Percentiles rank a stretch among this genome's conserved stretches.
These are phyloP conservation scores for Hemiscyllium ocellatum DNA, from an alignment of 2,113 vertebrate genomes.

Conservation along the genomic window DNA sequence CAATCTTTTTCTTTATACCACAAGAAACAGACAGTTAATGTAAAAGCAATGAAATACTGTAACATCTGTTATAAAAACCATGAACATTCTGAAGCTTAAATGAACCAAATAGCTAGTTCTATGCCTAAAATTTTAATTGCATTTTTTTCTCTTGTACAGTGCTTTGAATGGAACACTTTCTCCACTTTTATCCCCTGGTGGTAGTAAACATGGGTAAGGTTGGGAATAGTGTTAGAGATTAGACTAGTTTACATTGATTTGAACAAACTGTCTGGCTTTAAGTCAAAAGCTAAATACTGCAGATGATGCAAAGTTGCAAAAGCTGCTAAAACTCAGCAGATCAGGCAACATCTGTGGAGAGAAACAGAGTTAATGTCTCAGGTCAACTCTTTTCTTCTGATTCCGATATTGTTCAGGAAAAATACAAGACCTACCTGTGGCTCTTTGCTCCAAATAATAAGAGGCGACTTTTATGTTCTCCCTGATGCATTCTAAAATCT, in stretches of 20 bases:
- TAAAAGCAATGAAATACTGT: constrained; percentile 27
- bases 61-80: constrained; percentile 32
- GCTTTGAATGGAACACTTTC: constrained; percentile 23
- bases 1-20: constrained; percentile 28
- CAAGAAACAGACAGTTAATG: constrained; percentile 17
- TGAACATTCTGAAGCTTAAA: constrained; percentile 25
- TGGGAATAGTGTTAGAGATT: constrained; percentile 20
- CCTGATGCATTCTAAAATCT: neutral
- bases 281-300: no score
- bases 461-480: neutral
- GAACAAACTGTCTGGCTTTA: neutral
- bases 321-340: no score
- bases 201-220: neutral
- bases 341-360: no score
- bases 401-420: neutral
- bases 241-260: constrained; percentile 23
- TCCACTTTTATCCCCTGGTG: constrained; percentile 21
- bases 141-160: constrained; percentile 1
- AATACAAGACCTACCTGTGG: neutral
- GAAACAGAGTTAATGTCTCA: no score
- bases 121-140: constrained; percentile 34
- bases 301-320: no score
- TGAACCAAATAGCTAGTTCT: constrained; percentile 27
- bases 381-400: neutral
- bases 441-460: neutral